Base-by-base conservation (phyloP, 2,113 vertebrate species). In the Hippocampus abdominalis region DNA sequence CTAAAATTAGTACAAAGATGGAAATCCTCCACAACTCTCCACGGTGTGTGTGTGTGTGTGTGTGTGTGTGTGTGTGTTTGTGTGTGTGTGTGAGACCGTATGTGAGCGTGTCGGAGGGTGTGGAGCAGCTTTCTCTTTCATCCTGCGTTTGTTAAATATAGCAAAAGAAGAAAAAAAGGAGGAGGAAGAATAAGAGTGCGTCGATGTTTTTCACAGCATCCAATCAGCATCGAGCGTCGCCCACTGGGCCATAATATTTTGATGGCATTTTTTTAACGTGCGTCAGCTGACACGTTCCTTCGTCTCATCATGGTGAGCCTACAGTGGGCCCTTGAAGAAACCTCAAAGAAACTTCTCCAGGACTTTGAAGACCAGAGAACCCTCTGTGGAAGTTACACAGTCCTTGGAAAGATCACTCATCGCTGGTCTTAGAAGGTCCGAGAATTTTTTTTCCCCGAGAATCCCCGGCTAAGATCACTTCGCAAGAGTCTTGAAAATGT, bases 41-140 rank as follows among this genome's bases (percentile, higher is more conserved):
- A 12, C 44, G 42, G 53, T 54, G 44, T 63, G 68, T 68, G 40
- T 57, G 70, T 72, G 57, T 63, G 68, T 72, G 77, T 61, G 66
- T 72, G 46, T 53, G 57, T 68, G 66, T 61, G 63, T 44, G 61
- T 62, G 70, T 61, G 67, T 71, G 71, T 67, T 63, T 60, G 61
- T 54, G 73, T 73, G 74, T 72, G 60, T 67, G 60, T 40, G 39
- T 40, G 39, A 8, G 39, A 4, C 3, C 8, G 39, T 39, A 8
- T 61, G 62, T 71, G 73, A 51, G 72, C 71, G 75, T 32, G 46
- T 32, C 61, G 39, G 46, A 68, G 74, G 76, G 79, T 76, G 83
- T 79, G 75, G 77, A 81, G 67, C 54, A 74, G 72, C 63, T 69
- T 57, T 72, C 61, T 69, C 80, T 84, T 82, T 86, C 71, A 76